Conservation (phyloP, 2,888 invertebrate species). For the Gnatocerus cornutus region DNA sequence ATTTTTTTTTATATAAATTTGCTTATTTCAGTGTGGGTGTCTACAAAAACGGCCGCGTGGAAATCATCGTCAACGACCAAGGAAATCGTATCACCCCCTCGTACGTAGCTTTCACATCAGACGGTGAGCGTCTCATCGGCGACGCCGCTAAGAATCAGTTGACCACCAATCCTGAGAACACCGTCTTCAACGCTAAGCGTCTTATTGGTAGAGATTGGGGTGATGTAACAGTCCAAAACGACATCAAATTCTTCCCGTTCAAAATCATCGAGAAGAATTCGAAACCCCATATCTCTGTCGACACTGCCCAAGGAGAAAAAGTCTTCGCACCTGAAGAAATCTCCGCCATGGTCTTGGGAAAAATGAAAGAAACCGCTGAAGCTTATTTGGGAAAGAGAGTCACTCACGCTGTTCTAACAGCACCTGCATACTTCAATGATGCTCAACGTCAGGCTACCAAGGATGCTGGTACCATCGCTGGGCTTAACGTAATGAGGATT, state of each 20-base stretch:
- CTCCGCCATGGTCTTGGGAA: constrained; percentile 97
- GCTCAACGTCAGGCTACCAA: constrained; percentile 99
- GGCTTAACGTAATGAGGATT: constrained; percentile 93
- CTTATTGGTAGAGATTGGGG: constrained; percentile 97
- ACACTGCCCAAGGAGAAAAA: constrained; percentile 88
- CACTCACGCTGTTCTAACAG: constrained; percentile 90
- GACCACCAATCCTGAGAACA: constrained; percentile 99
- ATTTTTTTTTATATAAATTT: too few relatives aligned
- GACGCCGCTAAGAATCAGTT: constrained; percentile 99
- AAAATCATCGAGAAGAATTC: constrained; percentile 93
- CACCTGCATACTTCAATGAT: constrained; percentile 99
- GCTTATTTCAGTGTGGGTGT: constrained; percentile 88
- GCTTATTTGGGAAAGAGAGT: constrained; percentile 97
- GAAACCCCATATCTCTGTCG: constrained; percentile 94
- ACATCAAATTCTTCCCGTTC: constrained; percentile 98
- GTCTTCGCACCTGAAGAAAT: constrained; percentile 98
- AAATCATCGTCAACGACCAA: constrained; percentile 99
- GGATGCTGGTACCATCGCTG: constrained; percentile 97
- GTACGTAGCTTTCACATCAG: constrained; percentile 96
- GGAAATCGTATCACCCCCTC: constrained; percentile 99
- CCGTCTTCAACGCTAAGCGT: constrained; percentile 98
- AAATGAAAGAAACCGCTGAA: constrained; percentile 99
- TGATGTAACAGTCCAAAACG: constrained; percentile 93
- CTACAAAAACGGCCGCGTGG: constrained; percentile 97
- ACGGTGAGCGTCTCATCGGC: constrained; percentile 97